Percentiles rank a stretch among this genome's conserved stretches.
phyloP scores from a whole-genome alignment of 2,797 vertebrate genomes.

The Kryptopterus vitreolus region DNA sequence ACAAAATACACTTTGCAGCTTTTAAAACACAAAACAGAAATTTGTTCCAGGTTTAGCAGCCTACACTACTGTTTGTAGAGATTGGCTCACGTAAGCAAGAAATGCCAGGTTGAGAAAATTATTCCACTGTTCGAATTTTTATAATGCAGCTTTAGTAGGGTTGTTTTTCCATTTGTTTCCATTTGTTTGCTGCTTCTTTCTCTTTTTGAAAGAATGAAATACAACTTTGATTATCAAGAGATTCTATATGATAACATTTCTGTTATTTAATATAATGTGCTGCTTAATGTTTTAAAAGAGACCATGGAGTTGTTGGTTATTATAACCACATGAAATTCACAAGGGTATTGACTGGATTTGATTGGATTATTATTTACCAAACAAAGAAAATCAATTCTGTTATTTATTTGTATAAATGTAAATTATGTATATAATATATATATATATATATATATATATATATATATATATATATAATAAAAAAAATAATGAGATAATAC shows the following conservation, averaged over 20 bases:
- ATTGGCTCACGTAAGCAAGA: constrained; percentile 2
- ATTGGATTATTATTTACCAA: no score
- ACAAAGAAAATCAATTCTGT: no score
- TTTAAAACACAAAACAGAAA: constrained; percentile 30
- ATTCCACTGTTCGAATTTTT: neutral
- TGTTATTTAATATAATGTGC: no score
- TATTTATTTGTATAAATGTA: no score
- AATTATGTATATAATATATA: no score
- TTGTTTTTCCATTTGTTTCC: neutral
- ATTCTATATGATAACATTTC: neutral
- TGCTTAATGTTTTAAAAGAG: no score
- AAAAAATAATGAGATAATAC: no score
- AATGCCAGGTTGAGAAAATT: neutral
- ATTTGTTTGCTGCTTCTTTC: neutral
- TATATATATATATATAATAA: no score
- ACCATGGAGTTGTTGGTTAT: no score
- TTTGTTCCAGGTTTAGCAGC: constrained; percentile 27
- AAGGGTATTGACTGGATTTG: no score
- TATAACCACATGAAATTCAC: no score
- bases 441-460: no score
- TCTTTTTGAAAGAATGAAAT: neutral
- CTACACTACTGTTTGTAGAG: constrained; percentile 8
- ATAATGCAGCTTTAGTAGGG: neutral
- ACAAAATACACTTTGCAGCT: constrained; percentile 2
- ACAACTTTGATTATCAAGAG: neutral